Conservation (phyloP, 2,797 vertebrate species). For the Myotis findleyi region DNA sequence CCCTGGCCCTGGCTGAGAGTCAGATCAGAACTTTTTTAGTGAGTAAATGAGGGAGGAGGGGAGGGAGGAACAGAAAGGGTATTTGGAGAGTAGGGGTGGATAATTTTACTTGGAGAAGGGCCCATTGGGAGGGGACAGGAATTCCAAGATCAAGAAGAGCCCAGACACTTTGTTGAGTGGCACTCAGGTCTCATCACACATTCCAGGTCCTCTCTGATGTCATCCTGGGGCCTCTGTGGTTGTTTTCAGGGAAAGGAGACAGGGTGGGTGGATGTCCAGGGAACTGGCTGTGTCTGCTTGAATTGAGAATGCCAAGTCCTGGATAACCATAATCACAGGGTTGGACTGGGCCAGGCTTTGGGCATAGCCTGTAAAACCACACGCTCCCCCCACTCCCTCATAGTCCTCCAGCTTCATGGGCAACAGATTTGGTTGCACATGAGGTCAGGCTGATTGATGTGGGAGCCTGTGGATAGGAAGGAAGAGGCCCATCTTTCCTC, state of each 20-base stretch:
- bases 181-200: background rate
- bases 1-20: background rate
- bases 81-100: background rate
- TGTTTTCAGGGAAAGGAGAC: background rate
- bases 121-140: background rate
- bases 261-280: background rate
- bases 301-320: background rate
- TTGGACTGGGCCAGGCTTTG: background rate
- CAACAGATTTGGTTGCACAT: background rate
- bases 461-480: background rate
- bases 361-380: background rate
- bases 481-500: background rate
- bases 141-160: background rate
- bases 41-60: background rate
- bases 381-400: fast-evolving
- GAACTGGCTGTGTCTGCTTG: background rate
- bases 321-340: background rate
- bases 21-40: background rate
- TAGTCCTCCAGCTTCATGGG: background rate
- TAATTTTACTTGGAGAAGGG: background rate
- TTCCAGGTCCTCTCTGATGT: background rate
- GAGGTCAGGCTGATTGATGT: background rate
- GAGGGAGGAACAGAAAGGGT: background rate
- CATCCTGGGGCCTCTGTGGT: background rate
- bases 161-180: background rate